A percentile compares a stretch with the other conserved stretches of the same genome.
Evolutionary conservation across 1,140 invertebrate species (phyloP).

Genomic region (Cryptotermes secundus): DNA sequence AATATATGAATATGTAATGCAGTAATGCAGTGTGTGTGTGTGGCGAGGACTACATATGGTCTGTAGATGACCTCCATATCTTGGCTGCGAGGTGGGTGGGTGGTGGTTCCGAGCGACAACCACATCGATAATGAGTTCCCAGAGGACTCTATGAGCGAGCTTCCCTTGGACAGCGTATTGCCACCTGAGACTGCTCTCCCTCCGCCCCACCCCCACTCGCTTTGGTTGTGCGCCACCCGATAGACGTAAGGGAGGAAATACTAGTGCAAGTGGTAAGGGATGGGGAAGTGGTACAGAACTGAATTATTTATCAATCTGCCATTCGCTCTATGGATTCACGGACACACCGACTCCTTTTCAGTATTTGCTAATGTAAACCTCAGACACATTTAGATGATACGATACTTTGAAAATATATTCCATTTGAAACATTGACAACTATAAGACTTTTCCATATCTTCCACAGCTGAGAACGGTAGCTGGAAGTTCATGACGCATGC

Average conservation of each 20-base stretch:
- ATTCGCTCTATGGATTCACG: slow-evolving; percentile 15
- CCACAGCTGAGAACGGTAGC: too few species aligned
- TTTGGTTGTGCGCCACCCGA: slow-evolving; percentile 9
- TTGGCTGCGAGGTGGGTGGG: too few species aligned
- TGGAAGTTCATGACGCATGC: too few species aligned
- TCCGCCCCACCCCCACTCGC: not conserved
- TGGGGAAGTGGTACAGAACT: not conserved
- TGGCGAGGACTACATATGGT: not conserved
- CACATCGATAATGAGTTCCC: slow-evolving; percentile 18
- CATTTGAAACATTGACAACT: too few species aligned
- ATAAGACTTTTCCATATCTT: too few species aligned
- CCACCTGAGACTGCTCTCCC: not conserved
- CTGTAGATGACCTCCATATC: not conserved
- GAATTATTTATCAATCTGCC: slow-evolving; percentile 14
- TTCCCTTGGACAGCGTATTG: slow-evolving; percentile 10
- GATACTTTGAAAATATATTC: too few species aligned
- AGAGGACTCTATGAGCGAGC: slow-evolving; percentile 6
- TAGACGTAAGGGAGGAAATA: not conserved
- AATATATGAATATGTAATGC: slow-evolving; percentile 18
- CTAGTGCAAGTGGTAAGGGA: slow-evolving; percentile 8
- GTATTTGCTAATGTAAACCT: slow-evolving; percentile 8
- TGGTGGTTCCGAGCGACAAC: slow-evolving; percentile 8
- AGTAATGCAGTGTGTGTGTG: slow-evolving; percentile 5
- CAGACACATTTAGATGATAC: not conserved
- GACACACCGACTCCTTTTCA: not conserved